These are phyloP conservation scores for Perizoma flavofasciatum DNA, from an alignment of 2,888 invertebrate species.

Conservation along the genomic window DNA sequence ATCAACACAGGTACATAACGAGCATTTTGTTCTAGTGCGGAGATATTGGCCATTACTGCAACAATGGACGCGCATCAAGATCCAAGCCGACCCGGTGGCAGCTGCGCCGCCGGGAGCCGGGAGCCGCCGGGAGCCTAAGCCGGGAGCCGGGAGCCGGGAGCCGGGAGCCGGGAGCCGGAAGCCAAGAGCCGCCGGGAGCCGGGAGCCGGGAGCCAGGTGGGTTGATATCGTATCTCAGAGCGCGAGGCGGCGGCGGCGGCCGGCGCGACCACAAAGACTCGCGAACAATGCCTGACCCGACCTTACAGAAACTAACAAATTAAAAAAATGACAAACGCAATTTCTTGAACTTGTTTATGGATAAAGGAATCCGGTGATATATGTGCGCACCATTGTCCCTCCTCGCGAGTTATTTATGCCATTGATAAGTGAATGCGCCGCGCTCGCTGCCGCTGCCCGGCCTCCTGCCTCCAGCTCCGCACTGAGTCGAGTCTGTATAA, in stretches of 20 bases:
- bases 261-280: slow-evolving; percentile 41
- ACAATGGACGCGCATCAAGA: slow-evolving; percentile 10
- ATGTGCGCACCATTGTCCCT: slow-evolving; percentile 47
- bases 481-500: no score
- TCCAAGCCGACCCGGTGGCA: not conserved
- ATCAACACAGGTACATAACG: not conserved
- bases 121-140: not conserved
- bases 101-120: not conserved
- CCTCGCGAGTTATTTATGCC: slow-evolving; percentile 29
- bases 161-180: no score
- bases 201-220: no score
- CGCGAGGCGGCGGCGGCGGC: slow-evolving; percentile 20
- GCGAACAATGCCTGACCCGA: slow-evolving; percentile 54
- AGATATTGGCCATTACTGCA: slow-evolving; percentile 21
- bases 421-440: not conserved
- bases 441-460: not conserved
- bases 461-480: no score
- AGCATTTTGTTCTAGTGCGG: slow-evolving; percentile 1
- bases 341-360: slow-evolving; percentile 53
- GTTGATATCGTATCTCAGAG: no score
- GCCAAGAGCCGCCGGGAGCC: no score
- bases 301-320: slow-evolving; percentile 44
- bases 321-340: slow-evolving; percentile 55
- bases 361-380: slow-evolving; percentile 56
- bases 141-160: no score